A percentile compares a stretch with the other conserved stretches of the same genome.
These are phyloP conservation scores for Epistrophe eligans DNA, from an alignment of 2,888 invertebrate genomes.

Conservation along the genomic window DNA sequence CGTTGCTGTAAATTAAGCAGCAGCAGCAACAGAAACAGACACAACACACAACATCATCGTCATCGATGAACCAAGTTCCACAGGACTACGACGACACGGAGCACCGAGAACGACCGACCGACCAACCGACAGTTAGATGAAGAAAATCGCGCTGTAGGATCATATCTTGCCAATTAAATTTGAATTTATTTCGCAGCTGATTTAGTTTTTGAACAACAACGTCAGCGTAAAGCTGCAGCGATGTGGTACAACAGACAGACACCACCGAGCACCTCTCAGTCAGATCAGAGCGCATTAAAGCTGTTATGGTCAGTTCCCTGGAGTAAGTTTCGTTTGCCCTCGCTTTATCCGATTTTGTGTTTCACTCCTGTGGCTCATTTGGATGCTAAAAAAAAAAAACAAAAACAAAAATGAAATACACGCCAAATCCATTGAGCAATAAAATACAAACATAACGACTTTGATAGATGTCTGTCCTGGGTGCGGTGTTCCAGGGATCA, in stretches of 20 bases:
- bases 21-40: slow-evolving; percentile 60
- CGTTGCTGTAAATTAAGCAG: slow-evolving; percentile 72
- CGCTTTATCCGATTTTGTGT: slow-evolving; percentile 62
- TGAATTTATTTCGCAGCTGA: slow-evolving; percentile 82
- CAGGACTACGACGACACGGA: slow-evolving; percentile 8
- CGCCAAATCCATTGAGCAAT: slow-evolving; percentile 63
- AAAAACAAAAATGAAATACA: slow-evolving; percentile 22
- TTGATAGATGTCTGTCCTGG: slow-evolving; percentile 69
- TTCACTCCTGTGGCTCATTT: slow-evolving; percentile 60
- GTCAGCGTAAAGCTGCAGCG: background rate
- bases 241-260: slow-evolving; percentile 30
- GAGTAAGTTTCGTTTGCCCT: slow-evolving; percentile 47
- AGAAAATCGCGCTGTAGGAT: slow-evolving; percentile 76
- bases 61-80: slow-evolving; percentile 47
- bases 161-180: slow-evolving; percentile 83
- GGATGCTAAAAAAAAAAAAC: slow-evolving; percentile 50
- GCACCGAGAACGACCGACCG: background rate
- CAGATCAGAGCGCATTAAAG: slow-evolving; percentile 45
- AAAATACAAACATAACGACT: slow-evolving; percentile 74
- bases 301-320: slow-evolving; percentile 55
- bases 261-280: slow-evolving; percentile 39
- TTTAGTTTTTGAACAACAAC: slow-evolving; percentile 72
- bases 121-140: slow-evolving; percentile 45
- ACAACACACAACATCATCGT: too few species aligned
- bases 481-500: slow-evolving; percentile 26